Percentiles rank a stretch among this genome's conserved stretches.
phyloP scores from a whole-genome alignment of 35 echinoderm and acorn worm species.

The Ophioderma brevispina region DNA sequence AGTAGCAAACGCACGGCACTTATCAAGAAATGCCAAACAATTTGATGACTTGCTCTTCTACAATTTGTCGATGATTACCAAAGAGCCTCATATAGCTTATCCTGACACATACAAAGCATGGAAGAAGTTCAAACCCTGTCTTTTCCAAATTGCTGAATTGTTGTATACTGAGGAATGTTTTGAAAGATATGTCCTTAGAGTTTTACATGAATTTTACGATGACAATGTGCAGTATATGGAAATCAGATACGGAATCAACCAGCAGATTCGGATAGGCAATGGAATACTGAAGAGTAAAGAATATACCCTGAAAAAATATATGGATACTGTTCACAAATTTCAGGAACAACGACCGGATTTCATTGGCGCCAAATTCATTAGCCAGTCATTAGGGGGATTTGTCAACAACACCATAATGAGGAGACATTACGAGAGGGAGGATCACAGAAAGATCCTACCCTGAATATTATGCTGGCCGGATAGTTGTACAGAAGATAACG shows the following conservation, averaged over 20 bases:
- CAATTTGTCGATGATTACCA: neutral
- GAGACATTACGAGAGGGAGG: neutral
- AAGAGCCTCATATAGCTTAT: neutral
- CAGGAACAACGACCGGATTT: neutral
- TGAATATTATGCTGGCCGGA: constrained; percentile 63
- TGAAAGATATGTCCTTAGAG: neutral
- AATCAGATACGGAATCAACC: neutral
- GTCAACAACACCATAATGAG: neutral
- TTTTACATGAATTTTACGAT: neutral
- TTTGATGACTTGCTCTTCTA: neutral
- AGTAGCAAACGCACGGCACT: neutral
- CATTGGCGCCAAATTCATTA: neutral
- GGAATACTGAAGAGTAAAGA: neutral
- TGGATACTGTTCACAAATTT: neutral
- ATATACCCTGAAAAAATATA: neutral
- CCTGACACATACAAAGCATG: neutral
- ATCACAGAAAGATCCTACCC: constrained; percentile 46
- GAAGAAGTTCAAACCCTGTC: neutral
- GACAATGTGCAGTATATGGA: neutral
- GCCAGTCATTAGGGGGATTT: neutral
- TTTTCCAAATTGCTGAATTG: neutral
- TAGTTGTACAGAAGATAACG: constrained; percentile 66
- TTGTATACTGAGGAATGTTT: neutral
- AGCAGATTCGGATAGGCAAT: neutral
- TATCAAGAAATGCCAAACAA: neutral